Evolutionary conservation across 2,888 invertebrate genomes (phyloP).

Genomic region (Caenorhabditis afra): DNA sequence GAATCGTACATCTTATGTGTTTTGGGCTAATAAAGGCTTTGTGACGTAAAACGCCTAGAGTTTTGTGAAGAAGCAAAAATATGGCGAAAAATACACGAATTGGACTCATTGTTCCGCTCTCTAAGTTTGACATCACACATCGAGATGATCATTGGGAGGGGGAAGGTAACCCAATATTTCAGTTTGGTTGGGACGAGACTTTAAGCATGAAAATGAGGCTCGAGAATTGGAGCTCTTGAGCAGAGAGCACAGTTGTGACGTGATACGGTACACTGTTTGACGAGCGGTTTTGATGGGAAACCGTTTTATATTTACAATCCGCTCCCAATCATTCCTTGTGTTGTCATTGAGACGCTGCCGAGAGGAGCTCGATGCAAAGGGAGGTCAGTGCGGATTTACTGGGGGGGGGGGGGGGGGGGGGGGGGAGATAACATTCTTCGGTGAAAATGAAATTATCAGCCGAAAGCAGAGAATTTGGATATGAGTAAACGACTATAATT

Average conservation of each 20-base stretch:
- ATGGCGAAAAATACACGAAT: slow-evolving; percentile 10
- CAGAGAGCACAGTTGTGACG: slow-evolving; percentile 31
- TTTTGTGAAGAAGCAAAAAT: not conserved
- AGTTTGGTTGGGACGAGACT: not conserved
- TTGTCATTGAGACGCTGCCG: slow-evolving; percentile 14
- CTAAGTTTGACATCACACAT: slow-evolving; percentile 10
- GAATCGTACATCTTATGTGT: slow-evolving; percentile 40
- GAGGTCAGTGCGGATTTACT: no score
- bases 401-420: no score
- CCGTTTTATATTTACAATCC: slow-evolving; percentile 45
- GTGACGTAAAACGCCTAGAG: slow-evolving; percentile 37
- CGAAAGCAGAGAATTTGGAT: no score
- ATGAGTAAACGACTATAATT: no score
- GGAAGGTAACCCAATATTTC: slow-evolving; percentile 24
- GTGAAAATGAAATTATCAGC: no score
- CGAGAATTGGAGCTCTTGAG: slow-evolving; percentile 8
- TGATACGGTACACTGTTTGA: slow-evolving; percentile 30
- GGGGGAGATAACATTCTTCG: no score
- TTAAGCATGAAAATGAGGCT: not conserved
- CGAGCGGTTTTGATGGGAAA: slow-evolving; percentile 35
- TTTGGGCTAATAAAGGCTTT: slow-evolving; percentile 54
- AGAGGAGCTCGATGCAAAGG: no score
- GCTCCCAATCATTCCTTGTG: slow-evolving; percentile 4
- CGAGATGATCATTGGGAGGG: slow-evolving; percentile 7
- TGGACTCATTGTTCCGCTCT: slow-evolving; percentile 34